These are phyloP conservation scores for Trichomycterus rosablanca DNA, from an alignment of 2,113 vertebrate genomes.

Conservation along the genomic window DNA sequence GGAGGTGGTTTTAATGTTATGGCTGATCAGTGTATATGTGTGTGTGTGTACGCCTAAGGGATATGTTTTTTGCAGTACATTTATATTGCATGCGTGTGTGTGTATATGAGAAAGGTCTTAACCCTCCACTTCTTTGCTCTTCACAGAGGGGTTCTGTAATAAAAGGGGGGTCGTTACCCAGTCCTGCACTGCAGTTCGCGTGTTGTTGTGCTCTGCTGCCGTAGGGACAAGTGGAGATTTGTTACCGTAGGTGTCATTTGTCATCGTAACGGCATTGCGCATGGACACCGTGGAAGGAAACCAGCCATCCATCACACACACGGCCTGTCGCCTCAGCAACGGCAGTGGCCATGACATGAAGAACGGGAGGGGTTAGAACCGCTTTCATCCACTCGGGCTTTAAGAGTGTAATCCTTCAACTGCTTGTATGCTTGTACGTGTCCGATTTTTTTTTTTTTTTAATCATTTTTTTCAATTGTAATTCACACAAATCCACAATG, in stretches of 20 bases:
- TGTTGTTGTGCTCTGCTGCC: conserved; percentile 34
- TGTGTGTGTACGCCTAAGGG: too few species aligned
- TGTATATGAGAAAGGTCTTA: not conserved
- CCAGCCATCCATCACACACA: conserved; percentile 48
- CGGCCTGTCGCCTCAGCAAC: conserved; percentile 31
- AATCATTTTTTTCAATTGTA: too few species aligned
- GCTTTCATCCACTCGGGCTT: not conserved
- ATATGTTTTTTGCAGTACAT: too few species aligned
- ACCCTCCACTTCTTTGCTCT: not conserved
- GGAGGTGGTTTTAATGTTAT: too few species aligned
- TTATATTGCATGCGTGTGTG: too few species aligned
- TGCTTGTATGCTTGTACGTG: not conserved
- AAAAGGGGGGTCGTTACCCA: conserved; percentile 24
- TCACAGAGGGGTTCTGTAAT: conserved; percentile 4
- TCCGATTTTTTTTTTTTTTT: too few species aligned
- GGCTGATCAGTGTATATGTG: too few species aligned
- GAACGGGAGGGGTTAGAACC: not conserved
- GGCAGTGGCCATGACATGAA: conserved; percentile 23
- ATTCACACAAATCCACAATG: too few species aligned
- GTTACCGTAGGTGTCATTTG: conserved; percentile 47
- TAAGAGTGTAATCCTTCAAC: conserved; percentile 1
- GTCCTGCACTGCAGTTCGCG: conserved; percentile 28
- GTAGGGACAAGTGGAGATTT: conserved; percentile 50
- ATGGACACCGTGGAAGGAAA: conserved; percentile 36
- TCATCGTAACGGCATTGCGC: conserved; percentile 43